Conservation (phyloP, 2,797 vertebrate species). For the Danio kyathit region DNA sequence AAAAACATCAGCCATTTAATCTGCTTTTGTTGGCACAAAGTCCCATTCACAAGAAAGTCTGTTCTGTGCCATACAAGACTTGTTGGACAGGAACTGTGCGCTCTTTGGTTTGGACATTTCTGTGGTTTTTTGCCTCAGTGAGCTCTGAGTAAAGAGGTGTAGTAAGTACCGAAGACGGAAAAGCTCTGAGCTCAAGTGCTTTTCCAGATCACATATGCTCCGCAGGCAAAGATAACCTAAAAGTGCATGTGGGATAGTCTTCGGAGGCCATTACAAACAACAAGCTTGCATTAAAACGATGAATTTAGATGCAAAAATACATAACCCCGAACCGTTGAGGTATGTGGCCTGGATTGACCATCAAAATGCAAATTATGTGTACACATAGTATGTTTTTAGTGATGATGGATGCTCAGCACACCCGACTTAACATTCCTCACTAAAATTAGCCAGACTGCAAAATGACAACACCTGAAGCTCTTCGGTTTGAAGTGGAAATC, state of each 20-base stretch:
- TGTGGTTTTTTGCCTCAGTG: conserved; percentile 68
- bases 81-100: conserved; percentile 56
- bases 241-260: conserved; percentile 53
- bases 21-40: conserved; percentile 19
- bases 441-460: conserved; percentile 73
- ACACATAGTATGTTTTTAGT: conserved; percentile 40
- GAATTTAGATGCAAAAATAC: conserved; percentile 46
- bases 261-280: conserved; percentile 50
- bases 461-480: neutral
- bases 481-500: conserved; percentile 15
- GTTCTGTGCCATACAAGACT: conserved; percentile 18
- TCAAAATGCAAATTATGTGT: conserved; percentile 27
- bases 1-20: conserved; percentile 17
- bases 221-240: conserved; percentile 53
- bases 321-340: conserved; percentile 38
- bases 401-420: conserved; percentile 71
- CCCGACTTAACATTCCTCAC: conserved; percentile 72
- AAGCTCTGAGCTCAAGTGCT: conserved; percentile 64
- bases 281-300: conserved; percentile 43
- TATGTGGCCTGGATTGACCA: conserved; percentile 34
- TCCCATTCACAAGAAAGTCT: conserved; percentile 3
- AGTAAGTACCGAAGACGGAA: conserved; percentile 64
- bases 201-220: conserved; percentile 60
- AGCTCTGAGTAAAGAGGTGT: conserved; percentile 66
- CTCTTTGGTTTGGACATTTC: conserved; percentile 70